These are phyloP conservation scores for Rhagoletis zephyria DNA, from an alignment of 1,140 invertebrate species.

Conservation along the genomic window DNA sequence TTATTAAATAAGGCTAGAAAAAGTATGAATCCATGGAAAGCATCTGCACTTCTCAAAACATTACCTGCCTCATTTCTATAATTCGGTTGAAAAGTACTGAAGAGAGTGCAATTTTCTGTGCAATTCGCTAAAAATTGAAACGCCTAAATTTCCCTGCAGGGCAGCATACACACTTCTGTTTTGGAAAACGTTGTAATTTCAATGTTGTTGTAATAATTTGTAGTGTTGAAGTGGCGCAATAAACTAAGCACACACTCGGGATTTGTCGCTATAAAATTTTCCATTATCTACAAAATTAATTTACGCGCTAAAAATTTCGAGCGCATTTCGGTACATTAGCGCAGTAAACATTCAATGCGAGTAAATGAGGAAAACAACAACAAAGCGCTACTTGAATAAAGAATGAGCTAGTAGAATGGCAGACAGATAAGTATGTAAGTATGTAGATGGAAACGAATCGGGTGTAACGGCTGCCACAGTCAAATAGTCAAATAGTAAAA, in stretches of 20 bases:
- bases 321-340: background rate
- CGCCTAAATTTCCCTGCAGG: no score
- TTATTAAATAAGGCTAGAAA: no score
- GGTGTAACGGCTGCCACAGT: background rate
- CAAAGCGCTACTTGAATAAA: background rate
- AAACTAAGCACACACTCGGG: conserved; percentile 9
- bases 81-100: no score
- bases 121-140: no score
- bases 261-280: conserved; percentile 12
- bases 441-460: no score
- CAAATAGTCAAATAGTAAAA: conserved; percentile 16
- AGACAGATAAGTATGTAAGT: background rate
- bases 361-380: background rate
- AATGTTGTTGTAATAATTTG: conserved; percentile 4
- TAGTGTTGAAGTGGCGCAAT: background rate
- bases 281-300: background rate
- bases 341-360: background rate
- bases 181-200: background rate
- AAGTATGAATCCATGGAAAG: no score
- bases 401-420: background rate
- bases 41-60: no score
- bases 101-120: no score
- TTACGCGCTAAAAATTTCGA: conserved; percentile 9
- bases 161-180: no score
- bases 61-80: no score